A percentile compares a stretch with the other conserved stretches of the same genome.
phyloP scores from a whole-genome alignment of 2,888 invertebrate genomes.

The Drymonia ruficornis region DNA sequence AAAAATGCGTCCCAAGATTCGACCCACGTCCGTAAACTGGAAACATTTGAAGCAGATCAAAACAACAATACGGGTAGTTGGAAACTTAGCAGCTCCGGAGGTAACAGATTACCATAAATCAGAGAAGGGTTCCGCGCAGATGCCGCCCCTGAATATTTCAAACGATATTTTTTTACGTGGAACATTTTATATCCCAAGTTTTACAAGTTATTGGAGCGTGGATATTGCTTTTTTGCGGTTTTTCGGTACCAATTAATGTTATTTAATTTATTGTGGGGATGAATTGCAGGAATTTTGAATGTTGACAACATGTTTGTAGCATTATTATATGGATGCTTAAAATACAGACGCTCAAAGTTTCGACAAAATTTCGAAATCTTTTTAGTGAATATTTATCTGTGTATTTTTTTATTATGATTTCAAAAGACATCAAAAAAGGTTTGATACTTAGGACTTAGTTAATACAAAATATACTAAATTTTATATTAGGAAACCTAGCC shows the following conservation, averaged over 20 bases:
- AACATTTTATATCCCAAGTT: conserved; percentile 29
- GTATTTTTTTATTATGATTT: too few relatives aligned
- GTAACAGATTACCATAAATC: conserved; percentile 62
- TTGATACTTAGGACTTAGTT: too few relatives aligned
- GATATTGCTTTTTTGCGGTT: conserved; percentile 8
- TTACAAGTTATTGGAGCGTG: conserved; percentile 20
- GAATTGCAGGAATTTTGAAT: too few relatives aligned
- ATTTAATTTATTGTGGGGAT: not conserved
- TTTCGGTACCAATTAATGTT: not conserved
- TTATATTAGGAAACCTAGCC: too few relatives aligned
- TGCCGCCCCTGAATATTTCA: conserved; percentile 52
- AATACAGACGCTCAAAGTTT: too few relatives aligned
- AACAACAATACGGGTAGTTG: conserved; percentile 45
- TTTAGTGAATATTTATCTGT: too few relatives aligned
- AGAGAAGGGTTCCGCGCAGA: conserved; percentile 44
- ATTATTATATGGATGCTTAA: too few relatives aligned
- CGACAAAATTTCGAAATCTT: too few relatives aligned
- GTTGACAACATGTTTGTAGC: not conserved
- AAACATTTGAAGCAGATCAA: conserved; percentile 8
- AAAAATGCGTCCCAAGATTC: not conserved
- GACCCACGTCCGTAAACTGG: conserved; percentile 10
- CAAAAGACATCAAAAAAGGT: too few relatives aligned
- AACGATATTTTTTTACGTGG: conserved; percentile 27
- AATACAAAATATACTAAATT: too few relatives aligned
- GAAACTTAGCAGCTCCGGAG: conserved; percentile 35